phyloP scores from a whole-genome alignment of 2,113 vertebrate genomes.

The Cercocebus atys region DNA sequence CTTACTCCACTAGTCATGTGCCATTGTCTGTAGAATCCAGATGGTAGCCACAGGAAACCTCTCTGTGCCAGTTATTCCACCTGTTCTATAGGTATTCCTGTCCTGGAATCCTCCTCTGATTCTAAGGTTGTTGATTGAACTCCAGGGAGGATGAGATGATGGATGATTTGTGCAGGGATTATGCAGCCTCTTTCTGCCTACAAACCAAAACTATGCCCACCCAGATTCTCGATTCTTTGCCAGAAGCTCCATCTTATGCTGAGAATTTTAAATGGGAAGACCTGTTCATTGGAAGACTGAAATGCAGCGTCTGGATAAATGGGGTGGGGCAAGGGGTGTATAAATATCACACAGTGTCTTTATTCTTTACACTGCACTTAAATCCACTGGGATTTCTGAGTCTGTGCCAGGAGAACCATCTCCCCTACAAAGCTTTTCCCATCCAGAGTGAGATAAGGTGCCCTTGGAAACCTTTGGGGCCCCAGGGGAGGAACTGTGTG shows the following conservation, averaged over 20 bases:
- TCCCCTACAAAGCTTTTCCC: neutral
- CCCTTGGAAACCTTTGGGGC: neutral
- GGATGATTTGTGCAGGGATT: neutral
- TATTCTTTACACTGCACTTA: neutral
- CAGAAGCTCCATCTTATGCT: neutral
- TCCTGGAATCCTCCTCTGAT: neutral
- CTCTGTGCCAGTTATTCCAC: neutral
- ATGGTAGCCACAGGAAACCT: neutral
- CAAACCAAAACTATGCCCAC: neutral
- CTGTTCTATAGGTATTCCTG: too few relatives aligned
- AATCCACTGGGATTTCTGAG: neutral
- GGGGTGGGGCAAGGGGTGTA: neutral
- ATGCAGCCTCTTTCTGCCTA: neutral
- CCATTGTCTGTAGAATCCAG: neutral
- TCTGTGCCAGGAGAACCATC: neutral
- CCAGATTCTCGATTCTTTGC: neutral
- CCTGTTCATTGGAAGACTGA: neutral
- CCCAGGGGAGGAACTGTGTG: neutral
- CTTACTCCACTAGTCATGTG: slow-evolving; percentile 52
- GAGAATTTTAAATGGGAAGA: neutral
- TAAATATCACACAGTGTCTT: neutral
- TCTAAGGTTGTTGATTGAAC: neutral
- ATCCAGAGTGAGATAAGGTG: neutral
- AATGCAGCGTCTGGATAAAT: neutral
- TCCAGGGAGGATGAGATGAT: neutral